Base-by-base conservation (phyloP, 1,140 invertebrate genomes). In the Zaprionus davidi region DNA sequence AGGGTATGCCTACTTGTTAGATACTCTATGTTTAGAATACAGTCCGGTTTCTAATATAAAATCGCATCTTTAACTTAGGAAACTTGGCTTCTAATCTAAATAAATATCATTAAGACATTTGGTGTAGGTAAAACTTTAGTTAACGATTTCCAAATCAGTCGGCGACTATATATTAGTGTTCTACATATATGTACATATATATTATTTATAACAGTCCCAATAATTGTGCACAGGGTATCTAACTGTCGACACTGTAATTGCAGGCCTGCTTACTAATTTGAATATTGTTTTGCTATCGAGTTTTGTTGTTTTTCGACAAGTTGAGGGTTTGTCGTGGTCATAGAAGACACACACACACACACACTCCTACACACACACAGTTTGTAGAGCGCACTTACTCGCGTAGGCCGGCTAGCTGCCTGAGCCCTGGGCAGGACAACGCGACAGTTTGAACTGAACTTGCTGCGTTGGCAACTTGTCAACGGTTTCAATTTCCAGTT, bases 381-480 rank as follows among this genome's bases (percentile, higher is more conserved):
- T 44, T 31, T 11, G 9, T 31, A 31, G 28, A 31, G 0, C 41
- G 2, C n/a, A 46, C n/a, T 17, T 17, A 17, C 41, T 41, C n/a
- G 2, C 7, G 7, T 17, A 46, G 41, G 2, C n/a, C 15, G 13
- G 59, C 26, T 62, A 26, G 59, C 26, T 49, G 28, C 28, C 46
- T 7, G 62, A 51, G 44, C 51, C 31, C 31, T 34, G 28, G 53
- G 24, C 22, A 17, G 53, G 22, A 66, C 64, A 66, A 66, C 64
- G 53, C 38, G 64, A 38, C 64, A 56, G 22, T 57, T 57, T 22
- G 12, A 66, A 41, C 64, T 56, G 13, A 38, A 17, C 41, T 46
- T 6, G 41, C 5, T n/a, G 41, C n/a, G n/a, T 46, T 46, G 41
- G 41, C 41, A 44, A 66, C 53, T 57, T 66, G 64, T 66, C 64